Evolutionary conservation across 92 coral and sea anemone species (phyloP).

Genomic region (Zoanthus sociatus): DNA sequence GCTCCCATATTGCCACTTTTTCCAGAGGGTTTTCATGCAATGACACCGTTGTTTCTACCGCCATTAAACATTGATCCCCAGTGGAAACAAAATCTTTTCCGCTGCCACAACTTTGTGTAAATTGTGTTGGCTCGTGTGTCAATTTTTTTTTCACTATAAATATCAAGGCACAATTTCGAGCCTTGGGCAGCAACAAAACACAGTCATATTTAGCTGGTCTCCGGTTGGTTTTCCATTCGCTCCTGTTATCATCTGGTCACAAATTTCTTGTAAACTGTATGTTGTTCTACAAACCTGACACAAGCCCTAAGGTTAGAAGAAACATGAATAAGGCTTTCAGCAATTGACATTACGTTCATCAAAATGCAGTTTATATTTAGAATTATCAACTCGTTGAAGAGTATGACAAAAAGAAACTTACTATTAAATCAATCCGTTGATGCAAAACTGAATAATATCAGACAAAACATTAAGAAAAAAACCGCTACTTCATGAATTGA

Average conservation of each 20-base stretch:
- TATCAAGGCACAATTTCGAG: slow-evolving; percentile 39
- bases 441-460: not conserved
- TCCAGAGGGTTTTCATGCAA: slow-evolving; percentile 87
- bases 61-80: slow-evolving; percentile 87
- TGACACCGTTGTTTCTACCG: slow-evolving; percentile 84
- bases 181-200: slow-evolving; percentile 7
- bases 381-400: slow-evolving; percentile 53
- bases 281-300: slow-evolving; percentile 52
- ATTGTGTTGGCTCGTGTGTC: slow-evolving; percentile 30
- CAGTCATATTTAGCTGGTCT: slow-evolving; percentile 32
- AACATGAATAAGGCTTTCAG: slow-evolving; percentile 93
- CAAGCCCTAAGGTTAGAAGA: slow-evolving; percentile 64
- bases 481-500: not conserved
- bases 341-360: slow-evolving; percentile 92
- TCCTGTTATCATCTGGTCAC: slow-evolving; percentile 35
- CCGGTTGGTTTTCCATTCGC: not conserved
- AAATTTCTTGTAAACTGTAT: slow-evolving; percentile 48
- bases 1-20: slow-evolving; percentile 84
- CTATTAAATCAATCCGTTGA: slow-evolving; percentile 28
- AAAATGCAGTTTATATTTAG: slow-evolving; percentile 92
- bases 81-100: slow-evolving; percentile 57
- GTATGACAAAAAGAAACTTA: slow-evolving; percentile 33
- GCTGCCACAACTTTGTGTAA: slow-evolving; percentile 25
- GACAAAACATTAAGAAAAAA: not conserved
- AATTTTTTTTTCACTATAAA: slow-evolving; percentile 4